Conservation (phyloP, 2,797 vertebrate genomes). For the Sebastes wilsoni region DNA sequence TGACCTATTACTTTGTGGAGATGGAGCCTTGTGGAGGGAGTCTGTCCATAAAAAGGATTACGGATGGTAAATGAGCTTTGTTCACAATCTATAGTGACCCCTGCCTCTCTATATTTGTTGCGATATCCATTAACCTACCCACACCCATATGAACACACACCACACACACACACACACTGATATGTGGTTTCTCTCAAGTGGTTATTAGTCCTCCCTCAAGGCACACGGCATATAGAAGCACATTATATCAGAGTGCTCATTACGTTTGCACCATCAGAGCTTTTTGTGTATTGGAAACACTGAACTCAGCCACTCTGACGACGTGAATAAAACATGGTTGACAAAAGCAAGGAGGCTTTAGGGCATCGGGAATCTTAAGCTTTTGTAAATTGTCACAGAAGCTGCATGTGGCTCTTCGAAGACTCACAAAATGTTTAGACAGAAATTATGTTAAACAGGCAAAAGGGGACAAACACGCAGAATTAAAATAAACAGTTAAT, state of each 20-base stretch:
- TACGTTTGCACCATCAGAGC: conserved; percentile 27
- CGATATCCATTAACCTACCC: conserved; percentile 34
- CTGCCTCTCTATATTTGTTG: neutral
- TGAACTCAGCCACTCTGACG: neutral
- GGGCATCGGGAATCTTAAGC: conserved; percentile 21
- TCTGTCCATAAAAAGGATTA: conserved; percentile 27
- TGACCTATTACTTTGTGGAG: conserved; percentile 20
- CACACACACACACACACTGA: neutral
- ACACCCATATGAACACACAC: neutral
- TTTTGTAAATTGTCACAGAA: conserved; percentile 13
- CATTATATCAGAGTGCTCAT: conserved; percentile 17
- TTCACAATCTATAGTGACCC: conserved; percentile 19
- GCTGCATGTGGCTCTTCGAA: neutral
- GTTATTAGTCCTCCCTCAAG: conserved; percentile 33
- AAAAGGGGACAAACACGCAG: neutral
- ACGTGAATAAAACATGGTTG: conserved; percentile 14
- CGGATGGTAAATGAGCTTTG: conserved; percentile 40
- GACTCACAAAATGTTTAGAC: conserved; percentile 3
- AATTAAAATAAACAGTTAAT: neutral
- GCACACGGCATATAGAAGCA: conserved; percentile 22
- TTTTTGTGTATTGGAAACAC: conserved; percentile 18
- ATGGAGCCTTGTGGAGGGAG: neutral
- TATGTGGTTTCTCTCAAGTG: conserved; percentile 37
- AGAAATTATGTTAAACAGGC: neutral
- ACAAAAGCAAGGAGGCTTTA: conserved; percentile 1